Evolutionary conservation across 2,797 vertebrate species (phyloP).

Genomic region (Periophthalmus magnuspinnatus): DNA sequence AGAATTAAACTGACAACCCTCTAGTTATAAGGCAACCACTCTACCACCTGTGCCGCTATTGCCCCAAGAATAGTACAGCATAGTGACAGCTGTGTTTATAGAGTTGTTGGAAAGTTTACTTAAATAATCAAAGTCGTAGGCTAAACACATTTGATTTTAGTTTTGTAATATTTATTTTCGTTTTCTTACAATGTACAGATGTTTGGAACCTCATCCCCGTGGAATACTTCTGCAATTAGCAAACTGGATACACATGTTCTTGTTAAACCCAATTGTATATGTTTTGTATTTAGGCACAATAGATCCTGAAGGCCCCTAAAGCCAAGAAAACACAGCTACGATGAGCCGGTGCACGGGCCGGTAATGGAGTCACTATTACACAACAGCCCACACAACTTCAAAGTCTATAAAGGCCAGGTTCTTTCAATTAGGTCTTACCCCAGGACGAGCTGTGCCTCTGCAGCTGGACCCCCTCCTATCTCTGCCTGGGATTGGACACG

Average conservation of each 20-base stretch:
- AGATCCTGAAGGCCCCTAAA: slow-evolving; percentile 16
- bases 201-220: not conserved
- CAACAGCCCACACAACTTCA: slow-evolving; percentile 56
- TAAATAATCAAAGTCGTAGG: not conserved
- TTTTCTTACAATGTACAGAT: not conserved
- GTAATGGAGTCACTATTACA: slow-evolving; percentile 49
- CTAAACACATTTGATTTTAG: not conserved
- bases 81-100: not conserved
- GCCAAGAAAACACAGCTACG: slow-evolving; percentile 18
- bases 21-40: not conserved
- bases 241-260: slow-evolving; percentile 6
- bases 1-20: not conserved
- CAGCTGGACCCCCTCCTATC: slow-evolving; percentile 60
- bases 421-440: slow-evolving; percentile 70
- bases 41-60: too few relatives aligned
- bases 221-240: not conserved
- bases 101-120: not conserved
- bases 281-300: slow-evolving; percentile 30
- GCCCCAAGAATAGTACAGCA: too few relatives aligned
- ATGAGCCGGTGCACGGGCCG: slow-evolving; percentile 19
- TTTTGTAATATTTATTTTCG: not conserved
- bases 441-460: slow-evolving; percentile 45
- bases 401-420: slow-evolving; percentile 61
- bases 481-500: slow-evolving; percentile 53
- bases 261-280: slow-evolving; percentile 11